A percentile compares a stretch with the other conserved stretches of the same genome.
Evolutionary conservation across 2,113 vertebrate species (phyloP).

Genomic region (Poecilia latipinna): DNA sequence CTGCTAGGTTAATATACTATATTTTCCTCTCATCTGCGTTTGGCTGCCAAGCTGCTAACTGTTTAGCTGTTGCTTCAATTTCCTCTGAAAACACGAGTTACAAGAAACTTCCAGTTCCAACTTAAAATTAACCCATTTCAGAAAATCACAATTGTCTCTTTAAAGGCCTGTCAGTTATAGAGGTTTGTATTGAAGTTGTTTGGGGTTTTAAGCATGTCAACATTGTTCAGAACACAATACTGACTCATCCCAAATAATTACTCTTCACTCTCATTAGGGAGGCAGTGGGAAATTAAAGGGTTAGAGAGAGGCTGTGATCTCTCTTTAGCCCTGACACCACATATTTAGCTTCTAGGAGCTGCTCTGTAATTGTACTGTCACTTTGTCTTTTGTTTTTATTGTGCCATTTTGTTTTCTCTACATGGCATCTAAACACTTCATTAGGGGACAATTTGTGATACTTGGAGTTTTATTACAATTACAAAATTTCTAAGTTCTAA

Average conservation of each 20-base stretch:
- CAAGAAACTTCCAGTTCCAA: no score
- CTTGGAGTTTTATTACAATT: slow-evolving; percentile 28
- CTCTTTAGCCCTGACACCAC: slow-evolving; percentile 34
- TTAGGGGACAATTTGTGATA: slow-evolving; percentile 35
- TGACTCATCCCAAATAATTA: slow-evolving; percentile 75
- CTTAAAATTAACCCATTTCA: neutral
- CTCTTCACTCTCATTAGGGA: slow-evolving; percentile 41
- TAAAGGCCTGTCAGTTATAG: neutral
- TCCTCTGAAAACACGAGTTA: no score
- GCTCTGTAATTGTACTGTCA: slow-evolving; percentile 25
- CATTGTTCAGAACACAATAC: slow-evolving; percentile 62
- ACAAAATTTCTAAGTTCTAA: slow-evolving; percentile 35
- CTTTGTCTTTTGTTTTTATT: slow-evolving; percentile 10
- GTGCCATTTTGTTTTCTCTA: slow-evolving; percentile 1
- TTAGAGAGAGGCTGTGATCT: slow-evolving; percentile 21
- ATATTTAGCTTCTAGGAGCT: slow-evolving; percentile 19
- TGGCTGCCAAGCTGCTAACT: no score
- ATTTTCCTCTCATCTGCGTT: no score
- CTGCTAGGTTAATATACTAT: no score
- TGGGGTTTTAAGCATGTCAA: slow-evolving; percentile 31
- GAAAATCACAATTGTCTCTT: neutral
- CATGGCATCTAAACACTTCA: slow-evolving; percentile 12
- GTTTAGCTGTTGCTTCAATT: no score
- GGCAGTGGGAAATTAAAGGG: slow-evolving; percentile 47
- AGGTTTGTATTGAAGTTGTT: neutral